Base-by-base conservation (phyloP, 2,113 vertebrate genomes). In the Monopterus albus region DNA sequence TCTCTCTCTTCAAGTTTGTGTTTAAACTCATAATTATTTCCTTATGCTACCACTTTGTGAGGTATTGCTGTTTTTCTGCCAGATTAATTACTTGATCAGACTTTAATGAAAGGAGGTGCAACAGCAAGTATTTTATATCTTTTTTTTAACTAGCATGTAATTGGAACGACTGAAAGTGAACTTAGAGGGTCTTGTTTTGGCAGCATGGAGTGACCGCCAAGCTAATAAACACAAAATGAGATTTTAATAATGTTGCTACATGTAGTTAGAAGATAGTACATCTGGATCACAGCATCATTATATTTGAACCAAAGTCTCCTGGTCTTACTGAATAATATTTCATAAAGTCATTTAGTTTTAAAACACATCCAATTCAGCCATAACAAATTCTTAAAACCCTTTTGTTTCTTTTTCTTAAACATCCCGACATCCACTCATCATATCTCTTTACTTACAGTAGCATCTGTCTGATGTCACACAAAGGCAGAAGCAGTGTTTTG, bases 391-490 rank as follows among this genome's bases (percentile, higher is more conserved):
- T 40, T 29, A 20, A 49, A 52, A 50, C 46, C 35, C 39, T 31
- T 42, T 45, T 58, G 33, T 47, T 76, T 73, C 52, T 20, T 59
- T 38, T 51, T 35, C 42, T 69, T 17, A 23, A 67, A 72, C 61
- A 49, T 76, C 39, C 46, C 36, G 13, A 18, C 66, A 69, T 84
- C 71, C 33, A n/a, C 73, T 47, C 50, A 1, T 82, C 58, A 38
- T 47, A 45, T 83, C 63, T 58, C 55, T 46, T 75, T 33, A 78
- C 76, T 81, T 63, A n/a, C n/a, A n/a, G n/a, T n/a, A 53, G 71
- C 76, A 71, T 89, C 81, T 75, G 72, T 68, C 78, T 79, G 82
- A 79, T 82, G 81, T 78, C 80, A 68, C 65, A 31, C 58, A 63
- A 38, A 69, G 65, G 70, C 66, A 68, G 72, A 61, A 50, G 72